phyloP scores from a whole-genome alignment of 2,797 vertebrate species.

The Tadarida brasiliensis region DNA sequence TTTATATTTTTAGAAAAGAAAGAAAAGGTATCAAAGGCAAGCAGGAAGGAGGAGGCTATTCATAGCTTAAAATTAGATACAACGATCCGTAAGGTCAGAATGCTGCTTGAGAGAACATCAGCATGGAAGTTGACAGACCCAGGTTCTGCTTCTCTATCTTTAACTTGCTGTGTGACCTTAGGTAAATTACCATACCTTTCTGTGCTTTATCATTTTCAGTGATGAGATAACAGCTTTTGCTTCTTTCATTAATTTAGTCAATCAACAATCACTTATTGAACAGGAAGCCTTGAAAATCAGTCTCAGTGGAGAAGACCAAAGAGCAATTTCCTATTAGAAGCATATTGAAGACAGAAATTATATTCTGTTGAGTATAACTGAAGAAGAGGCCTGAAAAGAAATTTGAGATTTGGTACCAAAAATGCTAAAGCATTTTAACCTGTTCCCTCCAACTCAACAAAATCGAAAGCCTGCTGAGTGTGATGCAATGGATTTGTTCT shows the following conservation, averaged over 20 bases:
- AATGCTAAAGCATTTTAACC: not conserved
- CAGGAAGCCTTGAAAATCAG: not conserved
- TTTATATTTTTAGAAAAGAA: constrained; percentile 61
- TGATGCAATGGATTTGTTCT: not conserved
- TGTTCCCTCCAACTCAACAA: not conserved
- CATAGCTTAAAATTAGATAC: not conserved
- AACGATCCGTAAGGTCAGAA: too few species aligned
- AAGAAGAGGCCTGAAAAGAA: not conserved
- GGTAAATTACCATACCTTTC: not conserved
- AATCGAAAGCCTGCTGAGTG: not conserved
- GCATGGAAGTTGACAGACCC: not conserved
- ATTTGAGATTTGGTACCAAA: constrained; percentile 17
- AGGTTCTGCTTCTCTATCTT: not conserved
- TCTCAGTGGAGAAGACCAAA: not conserved
- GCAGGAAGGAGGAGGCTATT: not conserved
- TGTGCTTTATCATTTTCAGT: not conserved
- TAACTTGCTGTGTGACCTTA: not conserved
- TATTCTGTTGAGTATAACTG: not conserved
- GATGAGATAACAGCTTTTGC: not conserved
- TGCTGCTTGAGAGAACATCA: not conserved
- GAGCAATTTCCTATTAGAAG: not conserved
- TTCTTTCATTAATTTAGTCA: not conserved
- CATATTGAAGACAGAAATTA: constrained; percentile 24
- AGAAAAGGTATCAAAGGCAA: not conserved
- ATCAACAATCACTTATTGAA: not conserved